Evolutionary conservation across 2,888 invertebrate species (phyloP).

Genomic region (Orchestes rusci): DNA sequence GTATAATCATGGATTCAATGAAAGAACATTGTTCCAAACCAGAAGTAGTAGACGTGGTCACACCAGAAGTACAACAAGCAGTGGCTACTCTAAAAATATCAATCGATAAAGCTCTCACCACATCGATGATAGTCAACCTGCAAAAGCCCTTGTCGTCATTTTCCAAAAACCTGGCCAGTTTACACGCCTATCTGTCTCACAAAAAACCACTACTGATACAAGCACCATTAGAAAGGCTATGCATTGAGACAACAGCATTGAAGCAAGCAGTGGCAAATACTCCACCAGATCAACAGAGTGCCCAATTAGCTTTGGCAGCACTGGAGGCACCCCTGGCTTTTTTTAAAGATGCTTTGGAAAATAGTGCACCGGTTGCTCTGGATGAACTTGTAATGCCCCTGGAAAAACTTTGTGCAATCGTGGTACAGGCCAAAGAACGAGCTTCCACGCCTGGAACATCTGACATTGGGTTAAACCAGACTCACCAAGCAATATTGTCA

Average conservation of each 20-base stretch:
- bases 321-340: conserved; percentile 9
- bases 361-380: conserved; percentile 3
- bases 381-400: conserved; percentile 24
- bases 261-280: conserved; percentile 5
- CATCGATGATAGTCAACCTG: conserved; percentile 1
- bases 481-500: background rate
- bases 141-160: conserved; percentile 4
- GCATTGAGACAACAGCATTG: background rate
- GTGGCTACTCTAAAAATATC: conserved; percentile 7
- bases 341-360: background rate
- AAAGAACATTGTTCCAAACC: conserved; percentile 22
- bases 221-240: background rate
- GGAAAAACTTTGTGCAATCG: conserved; percentile 25
- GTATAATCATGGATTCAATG: conserved; percentile 17
- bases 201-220: background rate
- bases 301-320: conserved; percentile 14
- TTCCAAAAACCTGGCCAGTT: background rate
- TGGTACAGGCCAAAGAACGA: conserved; percentile 23
- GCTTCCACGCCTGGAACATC: background rate
- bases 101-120: conserved; percentile 7
- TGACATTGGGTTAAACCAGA: background rate
- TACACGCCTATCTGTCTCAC: background rate
- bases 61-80: conserved; percentile 17
- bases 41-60: conserved; percentile 11
- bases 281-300: background rate